These are phyloP conservation scores for Hipparchia sbordonii DNA, from an alignment of 2,888 invertebrate species.

Conservation along the genomic window DNA sequence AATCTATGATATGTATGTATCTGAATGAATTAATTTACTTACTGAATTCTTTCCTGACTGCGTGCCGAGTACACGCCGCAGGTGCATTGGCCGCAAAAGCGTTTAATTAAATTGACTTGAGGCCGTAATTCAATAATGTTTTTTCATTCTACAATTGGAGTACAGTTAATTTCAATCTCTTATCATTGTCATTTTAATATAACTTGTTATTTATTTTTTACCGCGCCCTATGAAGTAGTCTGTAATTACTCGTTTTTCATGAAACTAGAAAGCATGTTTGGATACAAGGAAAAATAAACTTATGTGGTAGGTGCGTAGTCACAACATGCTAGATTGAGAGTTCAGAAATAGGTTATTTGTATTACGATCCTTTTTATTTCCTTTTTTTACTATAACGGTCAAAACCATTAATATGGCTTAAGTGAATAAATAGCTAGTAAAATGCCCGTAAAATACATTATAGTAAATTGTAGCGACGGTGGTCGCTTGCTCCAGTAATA, in stretches of 20 bases:
- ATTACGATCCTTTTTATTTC: conserved; percentile 29
- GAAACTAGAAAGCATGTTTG: neutral
- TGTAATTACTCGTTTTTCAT: neutral
- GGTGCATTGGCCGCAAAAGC: conserved; percentile 17
- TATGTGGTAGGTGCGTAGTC: neutral
- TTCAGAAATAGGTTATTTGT: neutral
- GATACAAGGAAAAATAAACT: too few relatives aligned
- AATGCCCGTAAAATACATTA: conserved; percentile 29
- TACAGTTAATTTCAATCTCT: neutral
- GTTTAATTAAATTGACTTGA: conserved; percentile 21
- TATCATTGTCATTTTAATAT: neutral
- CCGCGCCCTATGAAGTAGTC: neutral
- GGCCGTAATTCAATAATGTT: conserved; percentile 14
- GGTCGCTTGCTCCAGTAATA: conserved; percentile 11
- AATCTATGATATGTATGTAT: neutral
- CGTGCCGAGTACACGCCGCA: neutral
- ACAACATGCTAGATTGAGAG: neutral
- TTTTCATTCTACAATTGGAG: conserved; percentile 5
- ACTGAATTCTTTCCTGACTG: neutral
- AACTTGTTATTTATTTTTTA: neutral
- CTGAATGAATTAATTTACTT: neutral
- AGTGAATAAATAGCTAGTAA: conserved; percentile 25
- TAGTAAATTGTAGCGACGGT: conserved; percentile 24
- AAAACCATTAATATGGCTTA: conserved; percentile 22
- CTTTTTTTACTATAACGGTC: conserved; percentile 23